Evolutionary conservation across 2,113 vertebrate genomes (phyloP).

Genomic region (Muntiacus reevesi): DNA sequence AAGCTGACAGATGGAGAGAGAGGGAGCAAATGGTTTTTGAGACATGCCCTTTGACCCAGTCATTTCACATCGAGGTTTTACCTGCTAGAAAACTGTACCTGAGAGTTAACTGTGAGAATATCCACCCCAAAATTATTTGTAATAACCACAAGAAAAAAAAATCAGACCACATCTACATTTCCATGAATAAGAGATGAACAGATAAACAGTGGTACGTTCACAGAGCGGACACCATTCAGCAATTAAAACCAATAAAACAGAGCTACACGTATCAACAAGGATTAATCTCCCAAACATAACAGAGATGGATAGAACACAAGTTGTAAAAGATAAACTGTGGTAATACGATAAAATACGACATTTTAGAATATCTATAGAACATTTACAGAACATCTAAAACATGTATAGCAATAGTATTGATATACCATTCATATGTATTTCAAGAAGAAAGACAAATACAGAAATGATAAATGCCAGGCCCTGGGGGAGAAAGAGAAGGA

Average conservation of each 20-base stretch:
- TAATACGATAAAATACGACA: accelerated
- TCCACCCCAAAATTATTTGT: not conserved
- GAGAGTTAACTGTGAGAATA: not conserved
- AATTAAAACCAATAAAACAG: not conserved
- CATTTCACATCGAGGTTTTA: not conserved
- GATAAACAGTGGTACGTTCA: not conserved
- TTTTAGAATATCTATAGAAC: not conserved
- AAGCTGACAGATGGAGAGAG: not conserved
- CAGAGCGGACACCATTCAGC: not conserved
- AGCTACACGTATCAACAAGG: not conserved
- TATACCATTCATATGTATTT: not conserved
- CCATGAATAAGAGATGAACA: not conserved
- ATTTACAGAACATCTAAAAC: not conserved
- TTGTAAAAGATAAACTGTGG: not conserved
- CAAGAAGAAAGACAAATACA: not conserved
- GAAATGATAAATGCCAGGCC: not conserved
- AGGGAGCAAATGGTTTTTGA: accelerated
- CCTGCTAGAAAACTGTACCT: not conserved
- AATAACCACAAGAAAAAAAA: not conserved
- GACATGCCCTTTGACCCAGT: not conserved
- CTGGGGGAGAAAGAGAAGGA: not conserved
- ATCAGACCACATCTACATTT: not conserved
- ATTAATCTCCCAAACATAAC: not conserved
- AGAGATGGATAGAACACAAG: not conserved
- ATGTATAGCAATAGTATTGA: not conserved